These are phyloP conservation scores for Thrips palmi DNA, from an alignment of 1,140 invertebrate genomes.

Conservation along the genomic window DNA sequence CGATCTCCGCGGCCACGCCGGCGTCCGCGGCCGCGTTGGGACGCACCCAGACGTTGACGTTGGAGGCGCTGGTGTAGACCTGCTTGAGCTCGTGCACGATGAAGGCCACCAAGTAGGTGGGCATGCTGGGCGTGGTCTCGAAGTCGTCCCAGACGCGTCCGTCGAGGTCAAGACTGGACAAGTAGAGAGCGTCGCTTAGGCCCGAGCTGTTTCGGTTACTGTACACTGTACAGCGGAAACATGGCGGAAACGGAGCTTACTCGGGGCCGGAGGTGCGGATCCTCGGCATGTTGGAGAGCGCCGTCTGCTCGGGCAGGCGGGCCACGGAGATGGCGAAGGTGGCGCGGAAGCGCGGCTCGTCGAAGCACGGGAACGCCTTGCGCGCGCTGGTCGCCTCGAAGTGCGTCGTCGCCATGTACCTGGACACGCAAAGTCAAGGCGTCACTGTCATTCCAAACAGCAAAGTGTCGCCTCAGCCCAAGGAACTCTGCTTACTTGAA, in stretches of 20 bases:
- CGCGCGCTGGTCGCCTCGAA: slow-evolving; percentile 64
- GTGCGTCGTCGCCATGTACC: slow-evolving; percentile 55
- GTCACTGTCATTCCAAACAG: too few species aligned
- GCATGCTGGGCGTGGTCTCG: slow-evolving; percentile 44
- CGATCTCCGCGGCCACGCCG: slow-evolving; percentile 5
- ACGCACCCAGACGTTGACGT: background rate
- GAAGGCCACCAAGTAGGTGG: slow-evolving; percentile 56
- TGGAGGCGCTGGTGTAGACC: background rate
- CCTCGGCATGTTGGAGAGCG: slow-evolving; percentile 38
- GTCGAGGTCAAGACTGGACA: too few species aligned
- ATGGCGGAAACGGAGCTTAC: slow-evolving; percentile 1
- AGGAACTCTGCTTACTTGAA: too few species aligned
- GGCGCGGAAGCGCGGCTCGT: slow-evolving; percentile 69
- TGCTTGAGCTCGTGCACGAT: too few species aligned
- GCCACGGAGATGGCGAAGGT: slow-evolving; percentile 48
- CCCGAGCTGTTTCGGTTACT: too few species aligned
- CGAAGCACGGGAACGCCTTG: slow-evolving; percentile 71
- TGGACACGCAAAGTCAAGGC: too few species aligned
- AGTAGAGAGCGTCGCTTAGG: too few species aligned
- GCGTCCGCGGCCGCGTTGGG: background rate
- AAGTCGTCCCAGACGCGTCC: too few species aligned
- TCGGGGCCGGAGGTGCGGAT: slow-evolving; percentile 13
- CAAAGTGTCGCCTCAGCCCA: too few species aligned
- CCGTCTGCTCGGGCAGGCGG: slow-evolving; percentile 28
- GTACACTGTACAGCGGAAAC: too few species aligned